Conservation (phyloP, 2,888 invertebrate species). For the Rhamphomyia laevipes region DNA sequence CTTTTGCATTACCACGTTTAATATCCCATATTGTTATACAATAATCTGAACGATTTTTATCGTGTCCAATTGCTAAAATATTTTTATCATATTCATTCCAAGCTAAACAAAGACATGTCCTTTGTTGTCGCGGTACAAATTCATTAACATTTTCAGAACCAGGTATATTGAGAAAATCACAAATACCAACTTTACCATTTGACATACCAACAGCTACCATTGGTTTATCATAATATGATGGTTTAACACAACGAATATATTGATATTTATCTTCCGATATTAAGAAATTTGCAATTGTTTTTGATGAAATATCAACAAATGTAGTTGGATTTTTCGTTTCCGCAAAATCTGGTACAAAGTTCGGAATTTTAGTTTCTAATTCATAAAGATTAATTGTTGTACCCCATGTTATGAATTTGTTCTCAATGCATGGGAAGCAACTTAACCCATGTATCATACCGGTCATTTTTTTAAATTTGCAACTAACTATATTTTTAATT, state of each 20-base stretch:
- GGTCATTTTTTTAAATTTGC: too few species aligned
- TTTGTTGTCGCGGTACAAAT: slow-evolving; percentile 59
- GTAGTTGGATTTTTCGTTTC: not conserved
- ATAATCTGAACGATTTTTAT: slow-evolving; percentile 79
- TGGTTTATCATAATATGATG: slow-evolving; percentile 73
- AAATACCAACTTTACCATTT: slow-evolving; percentile 76
- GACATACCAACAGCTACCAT: slow-evolving; percentile 78
- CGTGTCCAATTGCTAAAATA: slow-evolving; percentile 75
- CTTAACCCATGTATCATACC: slow-evolving; percentile 56
- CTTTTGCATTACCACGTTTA: slow-evolving; percentile 32
- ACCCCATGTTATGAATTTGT: slow-evolving; percentile 84
- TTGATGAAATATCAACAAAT: not conserved
- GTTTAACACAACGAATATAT: slow-evolving; percentile 76
- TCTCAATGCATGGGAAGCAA: slow-evolving; percentile 70
- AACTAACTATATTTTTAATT: too few species aligned
- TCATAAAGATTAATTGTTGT: slow-evolving; percentile 82
- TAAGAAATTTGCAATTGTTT: slow-evolving; percentile 17
- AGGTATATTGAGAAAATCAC: slow-evolving; percentile 64
- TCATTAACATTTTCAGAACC: slow-evolving; percentile 40
- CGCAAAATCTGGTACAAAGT: not conserved
- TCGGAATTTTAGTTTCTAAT: slow-evolving; percentile 40
- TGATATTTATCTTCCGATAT: slow-evolving; percentile 44
- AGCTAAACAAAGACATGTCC: slow-evolving; percentile 75
- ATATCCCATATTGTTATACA: slow-evolving; percentile 84
- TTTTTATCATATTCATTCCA: slow-evolving; percentile 80